phyloP scores from a whole-genome alignment of 2,113 vertebrate species.

The Xenopus tropicalis region UCB_Xtro_10.0 CM004446.2:6825001-6825500 shows the following conservation, averaged over 20 bases:
- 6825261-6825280: neutral
- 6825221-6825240: conserved; percentile 98
- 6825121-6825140: conserved; percentile 79
- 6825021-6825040: conserved; percentile 65
- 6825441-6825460: too few species aligned
- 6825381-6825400: too few species aligned
- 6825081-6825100: conserved; percentile 75
- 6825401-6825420: too few species aligned
- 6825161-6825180: conserved; percentile 88
- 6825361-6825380: too few species aligned
- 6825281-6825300: too few species aligned
- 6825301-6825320: too few species aligned
- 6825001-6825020: conserved; percentile 80
- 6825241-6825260: conserved; percentile 63
- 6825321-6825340: too few species aligned
- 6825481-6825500: too few species aligned
- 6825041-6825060: conserved; percentile 75
- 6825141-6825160: conserved; percentile 87
- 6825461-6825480: too few species aligned
- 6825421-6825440: too few species aligned
- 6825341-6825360: too few species aligned
- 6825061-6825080: conserved; percentile 67
- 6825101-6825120: conserved; percentile 88
- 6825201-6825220: conserved; percentile 98
- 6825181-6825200: conserved; percentile 98